Base-by-base conservation (phyloP, 2,113 vertebrate genomes). In the Trogon surrucura region DNA sequence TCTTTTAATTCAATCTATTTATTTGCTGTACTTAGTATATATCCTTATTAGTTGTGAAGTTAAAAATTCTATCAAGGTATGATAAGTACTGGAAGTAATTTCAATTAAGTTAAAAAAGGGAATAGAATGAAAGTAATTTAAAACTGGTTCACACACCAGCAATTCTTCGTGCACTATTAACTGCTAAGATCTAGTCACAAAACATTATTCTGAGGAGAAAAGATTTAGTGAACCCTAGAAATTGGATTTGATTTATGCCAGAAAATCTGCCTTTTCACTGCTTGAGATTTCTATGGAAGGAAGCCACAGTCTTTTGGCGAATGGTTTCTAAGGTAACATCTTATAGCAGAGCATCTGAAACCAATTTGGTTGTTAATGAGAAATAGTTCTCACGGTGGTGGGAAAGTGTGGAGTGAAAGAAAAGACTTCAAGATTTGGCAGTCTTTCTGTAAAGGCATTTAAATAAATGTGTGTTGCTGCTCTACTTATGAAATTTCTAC, bases 281-380 rank as follows among this genome's bases (percentile, higher is more conserved):
- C 98, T 98, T 98, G 97, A 97, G 97, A 97, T 98, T 98, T 98
- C 98, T 98, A 97, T 98, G 98, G 97, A 98, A 97, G 98, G 98
- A 98, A 98, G 97, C 98, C 95, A 95, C 97, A 97, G 98, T 95
- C 98, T 98, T 98, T 98, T 97, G 98, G 97, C 97, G 94, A 97
- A 85, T 87, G 95, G 98, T 99, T 98, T 98, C 99, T 98, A 99
- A 97, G 98, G 98, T 96, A 98, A 99, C 98, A 92, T 97, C 97
- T 92, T 98, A 98, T 97, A 98, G 97, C 85, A 92, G 95, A 97
- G 98, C 98, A 97, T 98, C 98, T 98, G 98, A 99, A 98, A 99
- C 98, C 98, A 98, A 98, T 98, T 98, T 97, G 98, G 98, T 98
- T 98, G 98, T 98, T 99, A 99, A 99, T 98, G 98, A 98, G 98